Conservation (phyloP, 1,140 invertebrate species). For the Zaprionus ornatus region DNA sequence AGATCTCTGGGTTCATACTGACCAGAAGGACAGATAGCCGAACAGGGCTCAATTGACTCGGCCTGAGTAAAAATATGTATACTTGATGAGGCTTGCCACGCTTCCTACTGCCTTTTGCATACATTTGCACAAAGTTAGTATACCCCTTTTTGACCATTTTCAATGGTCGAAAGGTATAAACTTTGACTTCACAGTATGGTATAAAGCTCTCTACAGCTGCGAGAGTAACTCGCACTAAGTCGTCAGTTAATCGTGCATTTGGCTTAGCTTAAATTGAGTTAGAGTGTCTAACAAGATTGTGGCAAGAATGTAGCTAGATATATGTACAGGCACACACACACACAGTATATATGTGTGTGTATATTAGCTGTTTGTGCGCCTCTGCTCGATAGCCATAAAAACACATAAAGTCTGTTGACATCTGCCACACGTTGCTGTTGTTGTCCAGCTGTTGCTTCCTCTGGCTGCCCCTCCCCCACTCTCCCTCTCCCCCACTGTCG, state of each 20-base stretch:
- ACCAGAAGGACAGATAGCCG: too few relatives aligned
- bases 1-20: too few relatives aligned
- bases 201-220: slow-evolving; percentile 14
- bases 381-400: slow-evolving; percentile 40
- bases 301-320: slow-evolving; percentile 52
- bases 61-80: too few relatives aligned
- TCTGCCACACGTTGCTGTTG: slow-evolving; percentile 68
- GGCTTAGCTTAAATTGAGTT: slow-evolving; percentile 36
- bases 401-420: slow-evolving; percentile 72
- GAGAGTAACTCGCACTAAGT: slow-evolving; percentile 49
- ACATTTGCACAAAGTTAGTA: too few relatives aligned
- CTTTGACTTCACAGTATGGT: too few relatives aligned
- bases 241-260: slow-evolving; percentile 61
- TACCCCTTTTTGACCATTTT: too few relatives aligned
- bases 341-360: slow-evolving; percentile 2
- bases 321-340: not conserved
- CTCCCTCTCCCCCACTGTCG: slow-evolving; percentile 44
- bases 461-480: not conserved
- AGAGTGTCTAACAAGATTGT: slow-evolving; percentile 14
- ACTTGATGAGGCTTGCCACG: too few relatives aligned
- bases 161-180: too few relatives aligned
- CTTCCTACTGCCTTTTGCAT: too few relatives aligned
- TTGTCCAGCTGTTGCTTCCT: slow-evolving; percentile 21
- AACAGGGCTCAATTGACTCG: too few relatives aligned
- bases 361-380: not conserved